Conservation (phyloP, 2,797 vertebrate species). For the Enteromius mattozi region DNA sequence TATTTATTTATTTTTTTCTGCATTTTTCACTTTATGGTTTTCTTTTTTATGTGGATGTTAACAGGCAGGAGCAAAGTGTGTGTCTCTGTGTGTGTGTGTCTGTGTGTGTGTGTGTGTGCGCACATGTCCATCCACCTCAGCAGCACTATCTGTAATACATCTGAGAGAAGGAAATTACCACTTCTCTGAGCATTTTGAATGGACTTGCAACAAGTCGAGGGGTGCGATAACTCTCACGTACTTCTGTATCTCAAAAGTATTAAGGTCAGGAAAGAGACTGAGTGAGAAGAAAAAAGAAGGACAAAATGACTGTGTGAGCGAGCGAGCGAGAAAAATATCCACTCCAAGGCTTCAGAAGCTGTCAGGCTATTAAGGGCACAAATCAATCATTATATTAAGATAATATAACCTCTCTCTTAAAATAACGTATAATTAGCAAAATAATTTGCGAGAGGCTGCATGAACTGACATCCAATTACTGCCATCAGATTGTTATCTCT, state of each 20-base stretch:
- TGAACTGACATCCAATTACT: slow-evolving; percentile 45
- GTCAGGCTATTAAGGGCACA: slow-evolving; percentile 45
- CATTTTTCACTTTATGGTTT: not conserved
- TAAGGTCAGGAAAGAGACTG: slow-evolving; percentile 41
- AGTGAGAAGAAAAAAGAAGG: slow-evolving; percentile 17
- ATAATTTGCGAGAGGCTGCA: slow-evolving; percentile 28
- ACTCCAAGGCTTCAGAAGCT: slow-evolving; percentile 27
- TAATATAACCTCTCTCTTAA: slow-evolving; percentile 51
- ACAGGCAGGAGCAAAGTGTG: not conserved
- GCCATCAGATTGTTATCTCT: slow-evolving; percentile 36
- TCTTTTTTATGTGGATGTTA: not conserved
- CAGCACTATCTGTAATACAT: slow-evolving; percentile 26
- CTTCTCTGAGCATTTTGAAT: slow-evolving; percentile 24
- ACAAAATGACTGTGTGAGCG: slow-evolving; percentile 9
- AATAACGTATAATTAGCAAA: slow-evolving; percentile 46
- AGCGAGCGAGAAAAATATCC: slow-evolving; percentile 3
- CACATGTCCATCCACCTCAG: slow-evolving; percentile 15
- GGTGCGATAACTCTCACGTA: slow-evolving; percentile 16
- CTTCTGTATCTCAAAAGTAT: slow-evolving; percentile 37
- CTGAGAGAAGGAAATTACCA: slow-evolving; percentile 29
- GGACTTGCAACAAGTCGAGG: slow-evolving; percentile 23
- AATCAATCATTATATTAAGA: slow-evolving; percentile 54
- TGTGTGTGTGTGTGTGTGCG: not conserved
- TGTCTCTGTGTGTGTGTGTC: not conserved
- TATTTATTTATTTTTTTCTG: too few relatives aligned